A percentile compares a stretch with the other conserved stretches of the same genome.
Conservation (phyloP, 53 echinoderm and acorn worm genomes). For the Zoroaster sp. region DNA sequence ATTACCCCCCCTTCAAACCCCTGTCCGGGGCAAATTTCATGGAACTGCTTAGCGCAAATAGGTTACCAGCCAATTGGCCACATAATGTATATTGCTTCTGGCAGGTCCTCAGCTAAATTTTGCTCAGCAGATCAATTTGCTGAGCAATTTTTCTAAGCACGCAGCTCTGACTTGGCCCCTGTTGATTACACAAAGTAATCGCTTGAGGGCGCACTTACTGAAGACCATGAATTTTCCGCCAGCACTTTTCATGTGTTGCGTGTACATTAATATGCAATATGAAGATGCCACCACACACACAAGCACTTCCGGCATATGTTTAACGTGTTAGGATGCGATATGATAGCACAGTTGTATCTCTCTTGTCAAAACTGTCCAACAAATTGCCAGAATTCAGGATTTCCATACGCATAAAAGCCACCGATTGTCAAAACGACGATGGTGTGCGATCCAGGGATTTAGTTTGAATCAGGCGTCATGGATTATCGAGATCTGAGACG, state of each 20-base stretch:
- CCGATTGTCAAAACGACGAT: not conserved
- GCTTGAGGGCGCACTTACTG: slow-evolving; percentile 41
- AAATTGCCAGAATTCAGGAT: not conserved
- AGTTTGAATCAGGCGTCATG: not conserved
- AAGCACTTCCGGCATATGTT: not conserved
- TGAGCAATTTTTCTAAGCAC: too few relatives aligned
- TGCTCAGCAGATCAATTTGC: too few relatives aligned
- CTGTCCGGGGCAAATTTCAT: too few relatives aligned
- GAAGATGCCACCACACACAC: not conserved
- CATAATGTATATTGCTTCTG: too few relatives aligned
- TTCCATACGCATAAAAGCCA: not conserved
- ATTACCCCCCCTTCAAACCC: too few relatives aligned
- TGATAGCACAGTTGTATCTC: not conserved
- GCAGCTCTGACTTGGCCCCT: too few relatives aligned
- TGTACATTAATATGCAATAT: not conserved
- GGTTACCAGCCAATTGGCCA: too few relatives aligned
- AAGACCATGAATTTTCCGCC: not conserved
- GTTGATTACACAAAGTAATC: not conserved
- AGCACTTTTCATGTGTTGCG: not conserved
- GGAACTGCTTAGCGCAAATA: too few relatives aligned
- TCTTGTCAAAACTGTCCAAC: not conserved
- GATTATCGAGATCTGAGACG: not conserved
- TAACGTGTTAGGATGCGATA: too few relatives aligned
- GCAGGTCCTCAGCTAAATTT: too few relatives aligned
- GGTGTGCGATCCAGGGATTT: not conserved